Percentiles rank a stretch among this genome's conserved stretches.
phyloP scores from a whole-genome alignment of 2,113 vertebrate genomes.

The Ceyx melanurus region DNA sequence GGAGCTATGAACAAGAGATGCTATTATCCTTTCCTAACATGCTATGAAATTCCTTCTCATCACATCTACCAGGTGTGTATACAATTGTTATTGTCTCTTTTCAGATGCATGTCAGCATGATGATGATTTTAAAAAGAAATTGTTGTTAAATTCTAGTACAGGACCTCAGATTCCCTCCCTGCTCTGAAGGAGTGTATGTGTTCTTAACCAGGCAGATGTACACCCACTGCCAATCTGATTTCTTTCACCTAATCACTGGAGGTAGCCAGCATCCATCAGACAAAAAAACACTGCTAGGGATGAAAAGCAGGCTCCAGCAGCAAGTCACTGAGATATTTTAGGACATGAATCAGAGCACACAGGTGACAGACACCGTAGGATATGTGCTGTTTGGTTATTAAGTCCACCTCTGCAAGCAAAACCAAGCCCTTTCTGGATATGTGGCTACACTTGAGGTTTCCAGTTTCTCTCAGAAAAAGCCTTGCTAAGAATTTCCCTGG shows the following conservation, averaged over 20 bases:
- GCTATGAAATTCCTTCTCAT: neutral
- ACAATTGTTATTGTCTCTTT: neutral
- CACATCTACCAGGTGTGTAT: neutral
- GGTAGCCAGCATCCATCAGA: conserved; percentile 2
- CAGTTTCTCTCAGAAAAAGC: conserved; percentile 25
- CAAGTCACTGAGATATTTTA: neutral
- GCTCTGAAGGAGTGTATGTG: neutral
- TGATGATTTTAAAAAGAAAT: neutral
- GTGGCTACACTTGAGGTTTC: neutral
- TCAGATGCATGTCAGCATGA: neutral
- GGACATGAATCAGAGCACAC: neutral
- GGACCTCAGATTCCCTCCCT: neutral
- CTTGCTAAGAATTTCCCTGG: conserved; percentile 44
- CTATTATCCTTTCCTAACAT: neutral
- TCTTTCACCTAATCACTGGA: neutral
- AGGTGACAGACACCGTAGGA: neutral
- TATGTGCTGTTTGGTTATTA: neutral
- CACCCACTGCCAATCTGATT: neutral
- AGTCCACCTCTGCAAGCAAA: neutral
- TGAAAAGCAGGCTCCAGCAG: neutral
- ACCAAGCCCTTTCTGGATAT: conserved; percentile 2
- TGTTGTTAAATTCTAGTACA: neutral
- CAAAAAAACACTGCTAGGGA: neutral
- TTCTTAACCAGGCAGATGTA: neutral
- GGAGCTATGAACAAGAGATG: neutral